Evolutionary conservation across 1,140 invertebrate species (phyloP).

Genomic region (Cydia pomonella): DNA sequence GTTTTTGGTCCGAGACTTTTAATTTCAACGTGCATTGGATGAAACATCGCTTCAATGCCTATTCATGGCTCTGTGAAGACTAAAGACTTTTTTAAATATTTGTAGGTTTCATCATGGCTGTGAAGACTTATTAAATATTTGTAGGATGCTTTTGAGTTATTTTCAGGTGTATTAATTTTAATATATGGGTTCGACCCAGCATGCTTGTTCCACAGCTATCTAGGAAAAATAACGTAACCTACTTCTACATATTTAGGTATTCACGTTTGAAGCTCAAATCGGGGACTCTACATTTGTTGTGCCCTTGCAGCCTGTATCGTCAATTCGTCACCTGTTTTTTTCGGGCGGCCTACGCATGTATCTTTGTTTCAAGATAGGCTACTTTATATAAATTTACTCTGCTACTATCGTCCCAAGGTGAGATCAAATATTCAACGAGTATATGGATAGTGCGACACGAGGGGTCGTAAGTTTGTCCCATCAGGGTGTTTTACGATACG

Average conservation of each 20-base stretch:
- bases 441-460: conserved; percentile 48
- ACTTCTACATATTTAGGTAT: neutral
- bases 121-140: neutral
- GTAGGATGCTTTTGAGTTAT: neutral
- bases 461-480: conserved; percentile 42
- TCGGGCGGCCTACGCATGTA: conserved; percentile 29
- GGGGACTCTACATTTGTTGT: neutral
- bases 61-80: neutral
- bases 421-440: conserved; percentile 57
- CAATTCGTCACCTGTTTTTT: neutral
- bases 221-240: neutral
- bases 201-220: neutral
- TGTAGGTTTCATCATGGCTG: neutral
- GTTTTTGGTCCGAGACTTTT: conserved; percentile 3
- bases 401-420: conserved; percentile 42
- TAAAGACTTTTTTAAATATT: neutral
- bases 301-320: neutral
- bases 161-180: conserved; percentile 24
- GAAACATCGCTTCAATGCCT: conserved; percentile 10
- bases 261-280: too few relatives aligned
- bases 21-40: neutral
- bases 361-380: conserved; percentile 42
- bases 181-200: neutral
- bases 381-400: neutral
- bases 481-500: conserved; percentile 47